Conservation (phyloP, 2,797 vertebrate species). For the Brachyalestes nurse region DNA sequence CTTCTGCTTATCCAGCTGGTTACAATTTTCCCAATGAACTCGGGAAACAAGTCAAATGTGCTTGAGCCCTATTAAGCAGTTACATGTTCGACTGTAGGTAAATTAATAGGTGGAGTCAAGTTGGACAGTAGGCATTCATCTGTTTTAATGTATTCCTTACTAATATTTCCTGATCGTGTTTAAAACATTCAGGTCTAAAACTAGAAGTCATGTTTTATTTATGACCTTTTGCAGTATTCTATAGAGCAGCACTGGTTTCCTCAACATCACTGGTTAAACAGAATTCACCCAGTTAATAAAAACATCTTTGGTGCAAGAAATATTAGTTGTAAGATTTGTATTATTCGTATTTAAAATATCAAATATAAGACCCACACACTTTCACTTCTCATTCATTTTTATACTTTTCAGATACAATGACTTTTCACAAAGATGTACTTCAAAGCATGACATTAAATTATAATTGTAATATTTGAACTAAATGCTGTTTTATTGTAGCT, state of each 20-base stretch:
- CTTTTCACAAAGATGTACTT: too few species aligned
- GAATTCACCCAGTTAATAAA: too few species aligned
- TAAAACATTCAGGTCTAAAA: not conserved
- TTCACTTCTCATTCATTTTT: too few species aligned
- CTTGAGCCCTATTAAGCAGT: slow-evolving; percentile 39
- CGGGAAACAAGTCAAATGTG: slow-evolving; percentile 59
- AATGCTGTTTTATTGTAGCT: too few species aligned
- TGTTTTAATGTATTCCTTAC: slow-evolving; percentile 31
- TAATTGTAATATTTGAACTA: too few species aligned
- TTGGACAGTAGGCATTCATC: slow-evolving; percentile 22
- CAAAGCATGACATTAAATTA: too few species aligned
- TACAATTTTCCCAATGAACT: slow-evolving; percentile 62
- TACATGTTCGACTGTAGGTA: slow-evolving; percentile 20
- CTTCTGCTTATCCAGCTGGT: slow-evolving; percentile 74
- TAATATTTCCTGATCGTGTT: not conserved
- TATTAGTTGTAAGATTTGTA: too few species aligned
- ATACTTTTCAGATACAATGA: too few species aligned
- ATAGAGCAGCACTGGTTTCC: not conserved
- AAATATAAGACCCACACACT: too few species aligned
- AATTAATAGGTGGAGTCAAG: slow-evolving; percentile 36
- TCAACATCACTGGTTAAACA: not conserved
- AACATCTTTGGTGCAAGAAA: too few species aligned
- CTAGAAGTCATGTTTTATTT: not conserved
- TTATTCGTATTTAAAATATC: too few species aligned
- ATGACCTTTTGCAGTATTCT: not conserved